A percentile compares a stretch with the other conserved stretches of the same genome.
Conservation (phyloP, 2,888 invertebrate species). For the Cosmopolites sordidus region DNA sequence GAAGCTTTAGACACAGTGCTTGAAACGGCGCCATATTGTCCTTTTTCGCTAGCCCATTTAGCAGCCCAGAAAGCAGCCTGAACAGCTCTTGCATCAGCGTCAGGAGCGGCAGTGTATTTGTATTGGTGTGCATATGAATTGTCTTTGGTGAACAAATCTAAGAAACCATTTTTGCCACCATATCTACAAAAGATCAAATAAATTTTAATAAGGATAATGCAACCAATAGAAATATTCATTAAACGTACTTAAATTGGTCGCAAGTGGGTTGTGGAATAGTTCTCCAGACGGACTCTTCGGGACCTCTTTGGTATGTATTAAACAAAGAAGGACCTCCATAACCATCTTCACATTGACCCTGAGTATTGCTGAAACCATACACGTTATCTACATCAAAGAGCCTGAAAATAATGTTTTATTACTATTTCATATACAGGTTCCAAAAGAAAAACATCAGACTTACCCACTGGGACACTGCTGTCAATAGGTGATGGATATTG, state of each 20-base stretch:
- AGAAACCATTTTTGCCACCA: constrained; percentile 29
- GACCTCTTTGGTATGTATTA: too few relatives aligned
- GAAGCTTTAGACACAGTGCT: constrained; percentile 29
- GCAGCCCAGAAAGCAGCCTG: constrained; percentile 33
- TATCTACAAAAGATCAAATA: constrained; percentile 1
- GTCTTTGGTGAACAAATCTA: constrained; percentile 31
- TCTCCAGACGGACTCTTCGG: constrained; percentile 33
- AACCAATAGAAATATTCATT: not conserved
- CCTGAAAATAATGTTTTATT: too few relatives aligned
- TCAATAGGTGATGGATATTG: constrained; percentile 30
- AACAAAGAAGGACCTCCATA: too few relatives aligned
- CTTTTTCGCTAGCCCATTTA: constrained; percentile 31
- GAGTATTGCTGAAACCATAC: too few relatives aligned
- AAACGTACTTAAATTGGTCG: too few relatives aligned
- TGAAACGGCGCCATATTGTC: constrained; percentile 22
- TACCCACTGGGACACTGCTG: constrained; percentile 16
- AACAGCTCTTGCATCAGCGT: constrained; percentile 30
- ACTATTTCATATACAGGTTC: too few relatives aligned
- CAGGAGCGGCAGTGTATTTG: constrained; percentile 32
- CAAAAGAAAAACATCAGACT: too few relatives aligned
- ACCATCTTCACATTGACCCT: too few relatives aligned
- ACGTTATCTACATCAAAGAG: too few relatives aligned
- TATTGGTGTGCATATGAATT: constrained; percentile 33
- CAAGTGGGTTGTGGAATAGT: too few relatives aligned
- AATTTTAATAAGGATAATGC: not conserved